Conservation (phyloP, 2,797 vertebrate genomes). For the Rhinogobio ventralis region DNA sequence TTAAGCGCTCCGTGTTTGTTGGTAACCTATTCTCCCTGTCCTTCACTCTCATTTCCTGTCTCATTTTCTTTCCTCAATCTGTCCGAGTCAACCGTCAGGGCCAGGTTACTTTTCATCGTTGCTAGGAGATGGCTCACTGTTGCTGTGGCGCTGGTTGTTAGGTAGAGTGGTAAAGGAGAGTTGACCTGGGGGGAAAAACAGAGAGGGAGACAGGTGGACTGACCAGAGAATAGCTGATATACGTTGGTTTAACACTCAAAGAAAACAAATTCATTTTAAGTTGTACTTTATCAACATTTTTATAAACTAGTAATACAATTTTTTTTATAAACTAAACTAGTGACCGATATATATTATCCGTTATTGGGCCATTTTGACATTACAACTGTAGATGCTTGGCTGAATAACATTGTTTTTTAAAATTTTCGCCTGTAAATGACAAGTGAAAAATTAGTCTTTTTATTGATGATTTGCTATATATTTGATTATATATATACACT, state of each 20-base stretch:
- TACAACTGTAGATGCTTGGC: not conserved
- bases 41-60: conserved; percentile 49
- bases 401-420: not conserved
- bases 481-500: no score
- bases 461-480: no score
- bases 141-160: conserved; percentile 80
- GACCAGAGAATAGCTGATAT: conserved; percentile 61
- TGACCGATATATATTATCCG: not conserved
- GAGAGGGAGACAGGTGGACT: conserved; percentile 61
- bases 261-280: not conserved
- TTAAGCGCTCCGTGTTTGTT: not conserved
- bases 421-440: no score
- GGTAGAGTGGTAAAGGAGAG: conserved; percentile 73
- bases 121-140: conserved; percentile 84
- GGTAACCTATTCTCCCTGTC: not conserved
- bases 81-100: conserved; percentile 71
- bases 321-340: not conserved
- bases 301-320: no score
- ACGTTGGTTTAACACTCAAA: conserved; percentile 10
- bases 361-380: not conserved
- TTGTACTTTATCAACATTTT: not conserved
- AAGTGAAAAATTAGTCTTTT: not conserved
- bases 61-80: conserved; percentile 50
- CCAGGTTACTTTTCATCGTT: conserved; percentile 77
- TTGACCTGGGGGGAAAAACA: conserved; percentile 39